phyloP scores from a whole-genome alignment of 1,140 invertebrate genomes.

The Cecropterus lyciades region DNA sequence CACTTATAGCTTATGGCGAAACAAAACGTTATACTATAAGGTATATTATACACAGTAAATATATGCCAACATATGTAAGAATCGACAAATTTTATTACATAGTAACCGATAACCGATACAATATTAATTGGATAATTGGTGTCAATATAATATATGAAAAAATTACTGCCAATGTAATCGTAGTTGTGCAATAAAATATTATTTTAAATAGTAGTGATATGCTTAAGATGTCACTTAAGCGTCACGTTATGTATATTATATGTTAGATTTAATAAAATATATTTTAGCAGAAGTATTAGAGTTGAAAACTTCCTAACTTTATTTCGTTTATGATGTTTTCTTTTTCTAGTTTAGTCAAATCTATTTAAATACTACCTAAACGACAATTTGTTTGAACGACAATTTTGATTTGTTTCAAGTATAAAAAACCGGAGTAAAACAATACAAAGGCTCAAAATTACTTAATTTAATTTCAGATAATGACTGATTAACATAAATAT shows the following conservation, averaged over 20 bases:
- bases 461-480: conserved; percentile 6
- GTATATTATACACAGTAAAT: conserved; percentile 95
- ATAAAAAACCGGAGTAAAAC: background rate
- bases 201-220: conserved; percentile 37
- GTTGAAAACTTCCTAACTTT: too few species aligned
- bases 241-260: conserved; percentile 1
- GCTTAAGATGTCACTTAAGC: conserved; percentile 10
- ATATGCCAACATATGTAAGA: conserved; percentile 12
- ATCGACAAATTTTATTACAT: conserved; percentile 21
- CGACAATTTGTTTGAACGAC: too few species aligned
- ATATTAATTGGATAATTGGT: conserved; percentile 1
- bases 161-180: conserved; percentile 8
- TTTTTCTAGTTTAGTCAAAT: background rate
- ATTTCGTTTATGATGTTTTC: background rate
- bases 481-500: conserved; percentile 3
- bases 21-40: conserved; percentile 99
- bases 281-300: background rate
- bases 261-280: conserved; percentile 14
- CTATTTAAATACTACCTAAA: background rate
- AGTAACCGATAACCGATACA: background rate
- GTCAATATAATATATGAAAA: conserved; percentile 6
- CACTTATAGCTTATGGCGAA: conserved; percentile 99
- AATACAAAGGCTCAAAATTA: conserved; percentile 14
- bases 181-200: conserved; percentile 38
- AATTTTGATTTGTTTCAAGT: too few species aligned